These are phyloP conservation scores for Dioctria rufipes DNA, from an alignment of 2,888 invertebrate species.

Conservation along the genomic window DNA sequence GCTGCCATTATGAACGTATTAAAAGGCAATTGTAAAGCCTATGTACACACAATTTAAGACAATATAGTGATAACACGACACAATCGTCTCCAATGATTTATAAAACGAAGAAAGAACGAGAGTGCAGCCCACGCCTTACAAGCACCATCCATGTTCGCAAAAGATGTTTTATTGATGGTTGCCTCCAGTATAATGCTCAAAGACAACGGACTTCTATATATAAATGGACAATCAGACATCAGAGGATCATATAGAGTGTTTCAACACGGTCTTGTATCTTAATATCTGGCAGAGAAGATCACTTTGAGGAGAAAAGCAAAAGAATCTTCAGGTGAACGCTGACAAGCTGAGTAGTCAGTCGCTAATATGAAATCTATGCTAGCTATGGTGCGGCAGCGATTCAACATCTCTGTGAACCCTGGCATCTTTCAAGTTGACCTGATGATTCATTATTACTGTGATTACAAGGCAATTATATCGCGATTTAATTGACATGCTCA, in stretches of 20 bases:
- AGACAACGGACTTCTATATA: constrained; percentile 15
- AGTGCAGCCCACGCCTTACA: constrained; percentile 52
- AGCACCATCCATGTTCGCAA: constrained; percentile 33
- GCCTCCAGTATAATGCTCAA: constrained; percentile 27
- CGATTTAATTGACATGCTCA: constrained; percentile 48
- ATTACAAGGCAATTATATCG: constrained; percentile 54
- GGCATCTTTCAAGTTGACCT: constrained; percentile 32
- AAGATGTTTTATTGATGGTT: constrained; percentile 52
- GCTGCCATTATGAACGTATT: background rate
- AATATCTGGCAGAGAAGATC: constrained; percentile 46
- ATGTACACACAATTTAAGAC: constrained; percentile 32
- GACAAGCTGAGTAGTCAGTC: constrained; percentile 11
- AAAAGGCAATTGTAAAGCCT: background rate
- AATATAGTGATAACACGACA: constrained; percentile 49
- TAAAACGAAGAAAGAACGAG: constrained; percentile 47
- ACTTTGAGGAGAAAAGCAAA: constrained; percentile 1
- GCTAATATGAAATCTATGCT: constrained; percentile 1
- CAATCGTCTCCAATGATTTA: constrained; percentile 51
- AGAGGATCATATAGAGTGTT: constrained; percentile 49
- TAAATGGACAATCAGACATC: constrained; percentile 44
- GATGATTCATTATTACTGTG: constrained; percentile 52
- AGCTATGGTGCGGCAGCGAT: background rate
- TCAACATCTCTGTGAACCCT: constrained; percentile 33
- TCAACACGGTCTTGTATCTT: constrained; percentile 38
- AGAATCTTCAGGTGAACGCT: constrained; percentile 11